Base-by-base conservation (phyloP, 2,797 vertebrate species). In the Otolemur crassicaudatus region DNA sequence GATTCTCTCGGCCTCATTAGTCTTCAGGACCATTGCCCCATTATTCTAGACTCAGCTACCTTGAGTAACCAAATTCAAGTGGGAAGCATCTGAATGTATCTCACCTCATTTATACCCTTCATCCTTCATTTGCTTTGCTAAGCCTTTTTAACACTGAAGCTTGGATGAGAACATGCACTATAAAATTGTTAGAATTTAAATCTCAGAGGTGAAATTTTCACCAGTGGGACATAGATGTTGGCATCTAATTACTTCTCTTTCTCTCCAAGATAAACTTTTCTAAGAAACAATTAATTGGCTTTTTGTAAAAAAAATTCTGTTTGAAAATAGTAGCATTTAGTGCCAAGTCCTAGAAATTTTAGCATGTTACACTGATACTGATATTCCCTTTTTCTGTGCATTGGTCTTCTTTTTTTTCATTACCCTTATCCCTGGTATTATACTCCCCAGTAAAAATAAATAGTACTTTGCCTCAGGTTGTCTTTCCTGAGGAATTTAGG, bases 111-210 rank as follows among this genome's bases (percentile, higher is more conserved):
- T 80, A 58, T 80, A 9, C 7, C 34, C 12, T 34, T n/a, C n/a
- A 88, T 60, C 60, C 16, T 76, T 90, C 2, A 81, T 77, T 91
- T 81, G 14, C n/a, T 91, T 96, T 81, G 23, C 37, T 84, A 76
- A 81, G 12, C 6, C 23, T 94, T 93, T 73, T 86, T 60, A 27
- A 83, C 29, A 61, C 14, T 73, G 34, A 95, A 87, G 13, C 2
- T 80, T 80, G 29, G 23, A 70, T 56, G 2, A 75, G 22, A 17
- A 75, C 34, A 43, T 14, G 6, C 7, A 76, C 9, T 67, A 81
- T 20, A 13, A 53, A 92, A 90, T 22, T 79, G 16, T 56, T 56
- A 7, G 3, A 84, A 87, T 92, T 94, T 90, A 84, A 84, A 72
- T 34, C n/a, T 65, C 19, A 60, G 5, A 17, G 20, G 4, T 91